A percentile compares a stretch with the other conserved stretches of the same genome.
Conservation (phyloP, 2,113 vertebrate genomes). For the Calypte anna region DNA sequence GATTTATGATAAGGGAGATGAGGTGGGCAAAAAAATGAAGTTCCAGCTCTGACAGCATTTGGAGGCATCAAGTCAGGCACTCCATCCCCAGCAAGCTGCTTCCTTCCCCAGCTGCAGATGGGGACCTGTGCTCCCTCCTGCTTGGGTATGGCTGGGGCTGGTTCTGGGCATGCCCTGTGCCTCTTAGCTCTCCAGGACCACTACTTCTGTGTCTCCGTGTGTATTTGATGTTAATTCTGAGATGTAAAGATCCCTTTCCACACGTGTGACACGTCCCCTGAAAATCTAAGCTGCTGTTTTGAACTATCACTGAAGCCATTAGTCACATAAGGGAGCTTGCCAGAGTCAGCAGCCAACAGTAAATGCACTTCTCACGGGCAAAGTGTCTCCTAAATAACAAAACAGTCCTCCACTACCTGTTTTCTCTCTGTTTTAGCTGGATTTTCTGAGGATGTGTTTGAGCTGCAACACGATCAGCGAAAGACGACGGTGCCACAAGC, state of each 20-base stretch:
- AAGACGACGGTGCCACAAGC: background rate
- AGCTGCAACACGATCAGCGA: background rate
- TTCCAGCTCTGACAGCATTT: background rate
- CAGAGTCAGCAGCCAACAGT: background rate
- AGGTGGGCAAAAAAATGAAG: background rate
- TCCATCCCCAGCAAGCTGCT: accelerated
- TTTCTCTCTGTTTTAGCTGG: background rate
- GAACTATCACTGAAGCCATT: background rate
- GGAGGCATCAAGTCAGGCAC: background rate
- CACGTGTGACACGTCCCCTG: background rate
- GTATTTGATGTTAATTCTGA: background rate
- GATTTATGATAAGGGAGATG: background rate
- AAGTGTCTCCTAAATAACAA: background rate
- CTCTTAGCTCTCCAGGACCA: background rate
- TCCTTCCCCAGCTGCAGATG: background rate
- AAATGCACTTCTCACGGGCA: background rate
- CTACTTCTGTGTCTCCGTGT: background rate
- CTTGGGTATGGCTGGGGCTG: too few species aligned
- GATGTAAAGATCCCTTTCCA: background rate
- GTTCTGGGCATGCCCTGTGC: background rate
- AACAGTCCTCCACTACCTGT: accelerated
- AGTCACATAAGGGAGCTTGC: background rate
- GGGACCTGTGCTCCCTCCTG: background rate
- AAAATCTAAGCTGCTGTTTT: background rate
- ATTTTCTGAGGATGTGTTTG: background rate